Evolutionary conservation across 1,140 invertebrate species (phyloP).

Genomic region (Antheraea pernyi): DNA sequence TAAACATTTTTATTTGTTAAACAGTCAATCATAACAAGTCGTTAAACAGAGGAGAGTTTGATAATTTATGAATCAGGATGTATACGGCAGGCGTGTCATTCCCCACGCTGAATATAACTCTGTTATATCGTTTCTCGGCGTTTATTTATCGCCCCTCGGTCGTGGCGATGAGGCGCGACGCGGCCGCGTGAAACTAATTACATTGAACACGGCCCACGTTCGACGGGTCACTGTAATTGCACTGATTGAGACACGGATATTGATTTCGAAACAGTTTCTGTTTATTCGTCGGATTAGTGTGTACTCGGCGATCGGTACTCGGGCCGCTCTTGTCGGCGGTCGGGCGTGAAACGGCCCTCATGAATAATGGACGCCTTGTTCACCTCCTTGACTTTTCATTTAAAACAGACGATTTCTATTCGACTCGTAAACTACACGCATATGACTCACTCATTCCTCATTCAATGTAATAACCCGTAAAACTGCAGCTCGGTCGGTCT

Average conservation of each 20-base stretch:
- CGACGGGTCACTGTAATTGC: slow-evolving; percentile 64
- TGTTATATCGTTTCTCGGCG: slow-evolving; percentile 23
- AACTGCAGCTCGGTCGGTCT: slow-evolving; percentile 59
- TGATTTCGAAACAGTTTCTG: slow-evolving; percentile 69
- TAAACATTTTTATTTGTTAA: not conserved
- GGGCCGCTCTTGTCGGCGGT: slow-evolving; percentile 30
- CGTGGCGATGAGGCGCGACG: slow-evolving; percentile 31
- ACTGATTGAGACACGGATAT: slow-evolving; percentile 77
- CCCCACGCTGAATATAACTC: slow-evolving; percentile 25
- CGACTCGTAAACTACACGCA: slow-evolving; percentile 69
- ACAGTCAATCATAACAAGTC: not conserved
- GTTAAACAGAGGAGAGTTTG: not conserved
- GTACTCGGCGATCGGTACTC: not conserved
- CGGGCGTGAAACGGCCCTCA: slow-evolving; percentile 66
- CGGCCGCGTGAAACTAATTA: slow-evolving; percentile 70
- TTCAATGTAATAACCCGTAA: slow-evolving; percentile 72
- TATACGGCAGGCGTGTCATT: not conserved
- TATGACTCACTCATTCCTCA: slow-evolving; percentile 75
- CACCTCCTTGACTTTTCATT: slow-evolving; percentile 73
- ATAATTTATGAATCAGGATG: not conserved
- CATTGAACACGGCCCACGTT: slow-evolving; percentile 46
- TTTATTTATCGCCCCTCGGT: slow-evolving; percentile 47
- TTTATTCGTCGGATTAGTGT: slow-evolving; percentile 28
- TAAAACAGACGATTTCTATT: slow-evolving; percentile 78
- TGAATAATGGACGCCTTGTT: slow-evolving; percentile 72